A percentile compares a stretch with the other conserved stretches of the same genome.
Evolutionary conservation across 2,888 invertebrate genomes (phyloP).

Genomic region (Acrobeloides nanus): DNA sequence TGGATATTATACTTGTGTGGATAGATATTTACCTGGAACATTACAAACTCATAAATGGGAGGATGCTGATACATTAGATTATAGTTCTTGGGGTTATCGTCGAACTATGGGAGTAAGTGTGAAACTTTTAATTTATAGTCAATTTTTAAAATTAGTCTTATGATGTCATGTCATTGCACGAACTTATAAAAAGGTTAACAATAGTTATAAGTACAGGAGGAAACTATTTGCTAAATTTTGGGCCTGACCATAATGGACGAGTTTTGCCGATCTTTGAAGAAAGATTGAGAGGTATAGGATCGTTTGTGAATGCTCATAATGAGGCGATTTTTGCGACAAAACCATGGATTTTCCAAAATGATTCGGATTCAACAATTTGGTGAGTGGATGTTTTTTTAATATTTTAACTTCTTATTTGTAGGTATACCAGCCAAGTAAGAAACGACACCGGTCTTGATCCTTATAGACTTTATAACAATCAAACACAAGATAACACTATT

Average conservation of each 20-base stretch:
- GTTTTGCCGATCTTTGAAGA: conserved; percentile 58
- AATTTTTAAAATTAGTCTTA: no score
- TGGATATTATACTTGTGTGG: conserved; percentile 75
- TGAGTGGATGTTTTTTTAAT: conserved; percentile 36
- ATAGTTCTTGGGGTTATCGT: conserved; percentile 58
- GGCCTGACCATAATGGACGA: conserved; percentile 57
- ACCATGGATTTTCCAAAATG: conserved; percentile 58
- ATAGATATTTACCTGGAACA: conserved; percentile 65
- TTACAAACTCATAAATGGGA: conserved; percentile 58
- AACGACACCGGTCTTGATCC: conserved; percentile 10
- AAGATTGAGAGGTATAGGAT: conserved; percentile 55
- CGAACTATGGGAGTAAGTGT: conserved; percentile 53
- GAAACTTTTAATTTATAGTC: no score
- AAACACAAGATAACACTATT: conserved; percentile 28
- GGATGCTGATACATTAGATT: conserved; percentile 59
- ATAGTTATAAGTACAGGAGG: conserved; percentile 49
- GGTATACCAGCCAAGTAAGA: conserved; percentile 39
- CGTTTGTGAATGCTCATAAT: conserved; percentile 54
- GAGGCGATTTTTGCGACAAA: conserved; percentile 57
- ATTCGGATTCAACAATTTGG: conserved; percentile 56
- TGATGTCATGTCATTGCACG: no score
- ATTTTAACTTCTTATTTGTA: conserved; percentile 12
- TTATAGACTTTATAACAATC: conserved; percentile 20
- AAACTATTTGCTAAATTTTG: conserved; percentile 52
- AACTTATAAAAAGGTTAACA: no score